Evolutionary conservation across 2,113 vertebrate genomes (phyloP).

Genomic region (Clupea harengus): DNA sequence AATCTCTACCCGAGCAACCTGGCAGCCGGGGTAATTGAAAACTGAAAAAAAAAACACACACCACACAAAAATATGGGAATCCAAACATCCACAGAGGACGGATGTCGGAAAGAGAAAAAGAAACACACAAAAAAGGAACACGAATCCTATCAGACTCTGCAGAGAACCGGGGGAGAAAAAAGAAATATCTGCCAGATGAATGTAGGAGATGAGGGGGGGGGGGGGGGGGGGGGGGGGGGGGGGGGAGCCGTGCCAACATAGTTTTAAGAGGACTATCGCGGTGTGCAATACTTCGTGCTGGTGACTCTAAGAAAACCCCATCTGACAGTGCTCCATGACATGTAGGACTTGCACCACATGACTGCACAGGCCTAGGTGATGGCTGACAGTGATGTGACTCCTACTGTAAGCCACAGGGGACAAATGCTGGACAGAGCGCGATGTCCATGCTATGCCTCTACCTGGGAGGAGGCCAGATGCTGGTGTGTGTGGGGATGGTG

Average conservation of each 20-base stretch:
- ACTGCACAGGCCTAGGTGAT: background rate
- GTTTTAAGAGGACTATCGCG: background rate
- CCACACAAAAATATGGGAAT: background rate
- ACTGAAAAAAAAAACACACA: background rate
- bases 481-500: no score
- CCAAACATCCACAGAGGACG: background rate
- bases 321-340: conserved; percentile 14
- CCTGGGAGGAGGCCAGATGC: background rate
- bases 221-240: background rate
- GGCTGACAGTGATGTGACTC: background rate
- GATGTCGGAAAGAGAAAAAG: background rate
- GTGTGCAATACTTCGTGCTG: background rate
- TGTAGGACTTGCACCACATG: background rate
- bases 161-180: background rate
- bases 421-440: background rate
- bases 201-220: background rate
- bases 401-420: background rate
- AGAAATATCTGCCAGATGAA: background rate
- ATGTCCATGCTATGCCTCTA: background rate
- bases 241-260: background rate
- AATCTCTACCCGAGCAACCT: conserved; percentile 3
- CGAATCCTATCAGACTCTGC: background rate
- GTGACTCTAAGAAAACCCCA: background rate
- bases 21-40: conserved; percentile 24
- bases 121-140: background rate